Evolutionary conservation across 1,140 invertebrate species (phyloP).

Genomic region (Alviniconcha marisindica): DNA sequence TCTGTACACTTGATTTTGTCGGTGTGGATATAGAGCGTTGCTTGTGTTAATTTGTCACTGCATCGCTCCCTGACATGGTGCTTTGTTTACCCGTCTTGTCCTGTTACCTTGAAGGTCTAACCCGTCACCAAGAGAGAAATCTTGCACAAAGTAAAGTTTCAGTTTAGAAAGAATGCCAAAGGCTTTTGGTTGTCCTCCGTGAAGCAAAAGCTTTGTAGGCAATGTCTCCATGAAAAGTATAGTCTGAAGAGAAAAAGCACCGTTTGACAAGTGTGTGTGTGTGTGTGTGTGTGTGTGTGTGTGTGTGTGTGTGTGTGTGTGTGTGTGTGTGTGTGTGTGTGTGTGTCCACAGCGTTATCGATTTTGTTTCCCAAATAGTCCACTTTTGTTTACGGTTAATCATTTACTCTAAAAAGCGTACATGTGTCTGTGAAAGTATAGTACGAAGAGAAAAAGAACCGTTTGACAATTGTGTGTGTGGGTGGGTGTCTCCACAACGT

Average conservation of each 20-base stretch:
- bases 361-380: no score
- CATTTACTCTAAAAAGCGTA: not conserved
- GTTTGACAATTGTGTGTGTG: not conserved
- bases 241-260: no score
- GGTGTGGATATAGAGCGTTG: no score
- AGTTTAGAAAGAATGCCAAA: not conserved
- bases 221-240: not conserved
- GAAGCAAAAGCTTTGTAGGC: not conserved
- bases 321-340: slow-evolving; percentile 10
- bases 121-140: not conserved
- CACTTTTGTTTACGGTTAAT: not conserved
- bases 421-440: not conserved
- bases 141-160: not conserved
- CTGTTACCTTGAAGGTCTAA: not conserved
- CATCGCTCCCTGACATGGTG: no score
- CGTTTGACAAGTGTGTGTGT: not conserved
- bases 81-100: no score
- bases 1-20: no score
- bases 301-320: not conserved
- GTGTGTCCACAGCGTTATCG: no score
- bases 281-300: slow-evolving; percentile 14
- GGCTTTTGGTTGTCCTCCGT: not conserved
- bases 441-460: not conserved
- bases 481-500: not conserved
- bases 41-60: no score